Percentiles rank a stretch among this genome's conserved stretches.
Evolutionary conservation across 2,888 invertebrate genomes (phyloP).

Genomic region (Sinotaia quadrata): DNA sequence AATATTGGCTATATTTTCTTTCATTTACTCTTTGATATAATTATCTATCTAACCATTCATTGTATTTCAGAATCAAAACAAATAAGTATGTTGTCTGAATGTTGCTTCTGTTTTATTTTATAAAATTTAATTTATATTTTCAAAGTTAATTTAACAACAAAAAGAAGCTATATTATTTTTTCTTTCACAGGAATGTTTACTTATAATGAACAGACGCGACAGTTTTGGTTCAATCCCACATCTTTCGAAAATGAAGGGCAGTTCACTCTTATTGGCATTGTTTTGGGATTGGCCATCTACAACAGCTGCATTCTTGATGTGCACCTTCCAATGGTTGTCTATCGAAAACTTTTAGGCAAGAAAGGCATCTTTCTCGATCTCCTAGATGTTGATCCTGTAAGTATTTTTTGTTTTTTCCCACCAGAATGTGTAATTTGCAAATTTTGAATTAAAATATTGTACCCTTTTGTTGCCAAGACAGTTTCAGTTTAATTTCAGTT

Average conservation of each 20-base stretch:
- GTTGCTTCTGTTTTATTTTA: no score
- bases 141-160: no score
- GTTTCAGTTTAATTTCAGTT: no score
- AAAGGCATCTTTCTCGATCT: slow-evolving; percentile 90
- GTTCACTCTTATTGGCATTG: slow-evolving; percentile 93
- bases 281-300: slow-evolving; percentile 94
- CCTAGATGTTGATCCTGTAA: slow-evolving; percentile 89
- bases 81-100: no score
- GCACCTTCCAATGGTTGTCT: slow-evolving; percentile 96
- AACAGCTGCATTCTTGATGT: slow-evolving; percentile 95
- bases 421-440: not conserved
- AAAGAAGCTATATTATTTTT: not conserved
- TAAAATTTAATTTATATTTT: no score
- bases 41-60: no score
- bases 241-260: slow-evolving; percentile 95
- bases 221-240: slow-evolving; percentile 91
- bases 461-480: no score
- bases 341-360: slow-evolving; percentile 92
- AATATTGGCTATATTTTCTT: no score
- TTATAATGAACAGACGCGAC: slow-evolving; percentile 76
- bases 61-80: no score
- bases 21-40: no score
- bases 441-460: no score
- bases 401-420: slow-evolving; percentile 50
- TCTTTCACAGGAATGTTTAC: slow-evolving; percentile 75